Evolutionary conservation across 1,140 invertebrate species (phyloP).

Genomic region (Vanessa atalanta): DNA sequence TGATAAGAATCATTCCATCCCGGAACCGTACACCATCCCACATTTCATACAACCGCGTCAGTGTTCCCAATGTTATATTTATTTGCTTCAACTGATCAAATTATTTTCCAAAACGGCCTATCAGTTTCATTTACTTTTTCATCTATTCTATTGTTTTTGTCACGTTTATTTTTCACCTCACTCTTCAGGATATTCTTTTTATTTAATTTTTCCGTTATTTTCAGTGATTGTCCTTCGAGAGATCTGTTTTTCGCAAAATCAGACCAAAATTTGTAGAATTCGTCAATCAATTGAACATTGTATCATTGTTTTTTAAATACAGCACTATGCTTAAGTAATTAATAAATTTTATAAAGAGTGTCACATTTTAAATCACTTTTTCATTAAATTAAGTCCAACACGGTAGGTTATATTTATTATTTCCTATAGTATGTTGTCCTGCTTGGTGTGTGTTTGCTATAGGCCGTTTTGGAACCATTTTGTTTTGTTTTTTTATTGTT

Average conservation of each 20-base stretch:
- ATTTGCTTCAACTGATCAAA: conserved; percentile 71
- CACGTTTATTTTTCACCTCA: conserved; percentile 66
- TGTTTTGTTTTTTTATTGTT: conserved; percentile 49
- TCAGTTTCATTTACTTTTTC: conserved; percentile 72
- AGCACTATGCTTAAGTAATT: conserved; percentile 63
- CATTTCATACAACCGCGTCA: conserved; percentile 65
- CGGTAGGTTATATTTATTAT: conserved; percentile 62
- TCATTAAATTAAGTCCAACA: conserved; percentile 60
- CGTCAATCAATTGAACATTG: conserved; percentile 51
- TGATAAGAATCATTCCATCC: conserved; percentile 31
- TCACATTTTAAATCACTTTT: conserved; percentile 62
- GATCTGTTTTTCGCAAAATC: conserved; percentile 75
- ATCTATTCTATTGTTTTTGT: conserved; percentile 54
- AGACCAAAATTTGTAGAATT: conserved; percentile 57
- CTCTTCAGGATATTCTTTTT: conserved; percentile 56
- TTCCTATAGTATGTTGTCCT: conserved; percentile 73
- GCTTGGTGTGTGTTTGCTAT: conserved; percentile 80
- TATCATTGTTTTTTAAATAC: conserved; percentile 68
- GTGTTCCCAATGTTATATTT: conserved; percentile 65
- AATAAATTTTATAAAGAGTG: conserved; percentile 59
- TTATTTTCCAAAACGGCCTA: conserved; percentile 81
- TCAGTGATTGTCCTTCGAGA: conserved; percentile 78
- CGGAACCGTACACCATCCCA: conserved; percentile 56
- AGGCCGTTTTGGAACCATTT: conserved; percentile 80
- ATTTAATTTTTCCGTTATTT: conserved; percentile 47